A percentile compares a stretch with the other conserved stretches of the same genome.
phyloP scores from a whole-genome alignment of 1,140 invertebrate species.

The Protaetia brevitarsis region DNA sequence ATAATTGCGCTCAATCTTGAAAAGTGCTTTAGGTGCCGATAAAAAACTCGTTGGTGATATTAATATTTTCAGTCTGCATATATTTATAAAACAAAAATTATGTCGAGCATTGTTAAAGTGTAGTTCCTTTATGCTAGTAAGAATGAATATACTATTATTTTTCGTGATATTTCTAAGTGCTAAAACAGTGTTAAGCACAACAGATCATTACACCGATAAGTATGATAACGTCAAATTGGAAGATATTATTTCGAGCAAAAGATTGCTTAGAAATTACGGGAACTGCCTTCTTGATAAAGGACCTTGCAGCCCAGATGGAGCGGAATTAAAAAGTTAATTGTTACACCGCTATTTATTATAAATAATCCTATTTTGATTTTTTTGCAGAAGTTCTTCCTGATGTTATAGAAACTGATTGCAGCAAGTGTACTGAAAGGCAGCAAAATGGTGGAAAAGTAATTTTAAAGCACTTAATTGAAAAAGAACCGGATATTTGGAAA shows the following conservation, averaged over 20 bases:
- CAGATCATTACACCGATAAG: conserved; percentile 65
- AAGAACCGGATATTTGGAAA: conserved; percentile 56
- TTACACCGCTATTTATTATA: not conserved
- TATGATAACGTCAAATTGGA: conserved; percentile 71
- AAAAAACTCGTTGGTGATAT: too few relatives aligned
- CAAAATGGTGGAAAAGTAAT: conserved; percentile 61
- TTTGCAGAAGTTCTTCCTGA: conserved; percentile 55
- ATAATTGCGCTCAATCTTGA: too few relatives aligned
- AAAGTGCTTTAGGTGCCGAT: too few relatives aligned
- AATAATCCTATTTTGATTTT: conserved; percentile 26
- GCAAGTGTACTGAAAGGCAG: conserved; percentile 64
- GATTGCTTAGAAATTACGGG: conserved; percentile 62
- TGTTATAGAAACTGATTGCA: conserved; percentile 63
- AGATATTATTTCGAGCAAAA: conserved; percentile 63
- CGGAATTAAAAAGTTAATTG: conserved; percentile 65
- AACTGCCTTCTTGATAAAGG: conserved; percentile 67
- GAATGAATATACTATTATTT: not conserved
- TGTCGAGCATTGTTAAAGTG: too few relatives aligned
- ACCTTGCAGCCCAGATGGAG: conserved; percentile 67
- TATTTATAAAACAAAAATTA: too few relatives aligned
- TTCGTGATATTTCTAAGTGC: not conserved
- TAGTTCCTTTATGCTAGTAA: too few relatives aligned
- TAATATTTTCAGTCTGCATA: too few relatives aligned
- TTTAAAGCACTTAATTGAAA: conserved; percentile 56
- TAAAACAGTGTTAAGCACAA: conserved; percentile 26